Evolutionary conservation across 2,797 vertebrate species (phyloP), one percentile per base, ranked within the genome.

Genomic region (Siniperca scherzeri): DNA sequence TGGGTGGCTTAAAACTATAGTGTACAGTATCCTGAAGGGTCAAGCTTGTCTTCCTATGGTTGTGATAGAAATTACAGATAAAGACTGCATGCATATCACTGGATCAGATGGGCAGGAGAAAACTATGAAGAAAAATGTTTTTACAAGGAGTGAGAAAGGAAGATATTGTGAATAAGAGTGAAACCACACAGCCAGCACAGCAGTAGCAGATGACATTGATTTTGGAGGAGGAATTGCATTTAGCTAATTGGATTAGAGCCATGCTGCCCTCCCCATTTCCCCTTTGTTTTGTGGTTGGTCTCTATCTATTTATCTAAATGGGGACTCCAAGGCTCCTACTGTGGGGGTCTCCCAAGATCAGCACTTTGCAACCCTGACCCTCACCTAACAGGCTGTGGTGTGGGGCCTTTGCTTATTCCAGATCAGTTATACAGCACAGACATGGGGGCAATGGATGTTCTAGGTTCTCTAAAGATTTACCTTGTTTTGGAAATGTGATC

Each of bases 191-290:
- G 68, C 75, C 66, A 67, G 86, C 83, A n/a, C 80, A 72, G 79
- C 85, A 61, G 90, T 80, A 91, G 91, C 94, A 94, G 92, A 94
- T 88, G 87, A 87, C 94, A 95, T 95, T 94, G 95, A 96, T 96
- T 95, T 94, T 85, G 87, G 87, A 86, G 83, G 89, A 91, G 91
- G 91, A 93, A 94, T 95, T 94, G 88, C 94, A 92, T 96, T 96
- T 95, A 92, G 93, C 92, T 95, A 96, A 96, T 95, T 88, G 86
- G 91, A 96, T 96, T 96, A 95, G 84, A 87, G 86, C 83, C 82
- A 52, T 14, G 38, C 92, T 90, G 87, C 89, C 90, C 87, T 92
- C 89, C 89, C 88, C 80, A 80, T 94, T 90, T 92, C 93, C 92
- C 90, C 90, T 94, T 94, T 95, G 94, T 95, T 95, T 95, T 94